phyloP scores from a whole-genome alignment of 1,140 invertebrate genomes.

The Amyelois transitella region DNA sequence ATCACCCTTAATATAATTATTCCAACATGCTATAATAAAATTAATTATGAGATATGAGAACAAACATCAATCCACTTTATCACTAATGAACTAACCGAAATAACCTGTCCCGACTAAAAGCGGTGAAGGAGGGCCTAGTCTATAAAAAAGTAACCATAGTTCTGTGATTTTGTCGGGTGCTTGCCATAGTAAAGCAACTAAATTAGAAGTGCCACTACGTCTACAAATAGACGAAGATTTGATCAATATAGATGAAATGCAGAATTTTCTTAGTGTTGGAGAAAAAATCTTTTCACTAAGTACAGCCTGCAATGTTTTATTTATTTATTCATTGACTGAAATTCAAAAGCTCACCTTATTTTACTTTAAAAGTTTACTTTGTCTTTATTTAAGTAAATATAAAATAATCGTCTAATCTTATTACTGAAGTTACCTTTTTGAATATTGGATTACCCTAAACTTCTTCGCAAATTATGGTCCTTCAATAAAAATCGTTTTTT shows the following conservation, averaged over 20 bases:
- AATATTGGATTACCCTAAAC: too few species aligned
- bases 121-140: not conserved
- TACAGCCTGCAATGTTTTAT: too few species aligned
- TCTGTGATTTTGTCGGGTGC: not conserved
- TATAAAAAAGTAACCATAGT: not conserved
- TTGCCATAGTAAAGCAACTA: not conserved
- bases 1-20: not conserved
- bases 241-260: not conserved
- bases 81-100: not conserved
- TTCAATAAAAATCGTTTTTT: too few species aligned
- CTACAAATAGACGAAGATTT: not conserved
- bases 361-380: too few species aligned
- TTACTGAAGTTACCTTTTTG: too few species aligned
- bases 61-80: not conserved
- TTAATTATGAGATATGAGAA: not conserved
- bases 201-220: not conserved
- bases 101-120: not conserved
- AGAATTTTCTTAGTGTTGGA: too few species aligned
- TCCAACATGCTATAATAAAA: not conserved
- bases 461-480: too few species aligned
- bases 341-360: too few species aligned
- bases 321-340: too few species aligned
- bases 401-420: too few species aligned
- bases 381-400: too few species aligned
- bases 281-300: too few species aligned